Conservation (phyloP, 2,888 invertebrate genomes). For the Hirtodrosophila trivittata region DNA sequence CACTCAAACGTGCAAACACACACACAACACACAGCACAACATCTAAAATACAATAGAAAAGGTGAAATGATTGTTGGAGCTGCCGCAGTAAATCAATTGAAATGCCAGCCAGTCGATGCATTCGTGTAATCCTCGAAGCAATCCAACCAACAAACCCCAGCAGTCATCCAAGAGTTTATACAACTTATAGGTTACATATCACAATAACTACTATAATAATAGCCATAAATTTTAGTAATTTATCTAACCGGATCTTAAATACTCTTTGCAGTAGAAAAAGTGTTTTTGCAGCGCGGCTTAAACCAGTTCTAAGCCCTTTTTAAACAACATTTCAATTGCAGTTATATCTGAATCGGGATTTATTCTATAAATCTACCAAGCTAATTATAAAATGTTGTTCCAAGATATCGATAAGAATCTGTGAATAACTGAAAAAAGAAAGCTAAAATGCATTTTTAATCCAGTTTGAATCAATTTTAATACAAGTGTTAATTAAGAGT, state of each 20-base stretch:
- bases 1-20: conserved; percentile 42
- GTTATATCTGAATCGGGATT: too few relatives aligned
- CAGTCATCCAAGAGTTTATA: conserved; percentile 21
- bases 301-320: too few relatives aligned
- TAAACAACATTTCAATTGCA: too few relatives aligned
- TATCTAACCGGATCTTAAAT: background rate
- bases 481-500: too few relatives aligned
- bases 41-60: conserved; percentile 58
- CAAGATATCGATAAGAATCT: too few relatives aligned
- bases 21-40: conserved; percentile 19
- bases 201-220: conserved; percentile 2
- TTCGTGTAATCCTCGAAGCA: conserved; percentile 42
- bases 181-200: conserved; percentile 19
- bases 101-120: conserved; percentile 57
- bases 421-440: too few relatives aligned
- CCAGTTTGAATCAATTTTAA: too few relatives aligned
- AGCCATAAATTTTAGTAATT: background rate
- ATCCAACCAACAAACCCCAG: conserved; percentile 1
- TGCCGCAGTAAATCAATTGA: conserved; percentile 69
- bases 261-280: conserved; percentile 9
- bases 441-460: too few relatives aligned
- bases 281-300: too few relatives aligned
- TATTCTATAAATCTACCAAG: too few relatives aligned
- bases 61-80: conserved; percentile 60
- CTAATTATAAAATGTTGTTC: too few relatives aligned